Conservation (phyloP, 2,888 invertebrate species). For the Emmelina monodactyla region DNA sequence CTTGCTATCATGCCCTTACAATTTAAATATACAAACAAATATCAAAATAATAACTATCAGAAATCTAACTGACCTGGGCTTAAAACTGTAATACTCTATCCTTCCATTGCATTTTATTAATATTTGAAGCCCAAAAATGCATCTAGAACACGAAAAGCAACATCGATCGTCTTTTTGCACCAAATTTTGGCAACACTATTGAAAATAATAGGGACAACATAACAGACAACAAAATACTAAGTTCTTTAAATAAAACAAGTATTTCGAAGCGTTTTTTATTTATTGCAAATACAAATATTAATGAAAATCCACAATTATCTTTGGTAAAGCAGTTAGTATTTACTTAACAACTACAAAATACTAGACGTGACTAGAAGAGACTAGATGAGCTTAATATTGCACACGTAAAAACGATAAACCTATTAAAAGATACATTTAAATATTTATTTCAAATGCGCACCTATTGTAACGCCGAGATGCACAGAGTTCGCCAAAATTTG, state of each 20-base stretch:
- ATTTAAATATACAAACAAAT: too few relatives aligned
- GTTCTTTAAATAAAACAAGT: constrained; percentile 52
- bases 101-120: constrained; percentile 16
- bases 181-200: constrained; percentile 24
- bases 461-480: constrained; percentile 27
- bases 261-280: constrained; percentile 36
- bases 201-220: constrained; percentile 19
- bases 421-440: constrained; percentile 17
- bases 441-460: constrained; percentile 29
- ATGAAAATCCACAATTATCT: constrained; percentile 19
- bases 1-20: too few relatives aligned
- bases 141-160: constrained; percentile 29
- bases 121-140: constrained; percentile 36
- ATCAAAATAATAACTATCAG: too few relatives aligned
- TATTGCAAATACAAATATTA: constrained; percentile 38
- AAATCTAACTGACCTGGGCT: constrained; percentile 32
- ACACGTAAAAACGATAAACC: constrained; percentile 29
- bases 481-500: constrained; percentile 43
- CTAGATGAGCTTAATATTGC: constrained; percentile 38
- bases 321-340: constrained; percentile 11
- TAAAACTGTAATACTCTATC: constrained; percentile 16
- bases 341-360: too few relatives aligned
- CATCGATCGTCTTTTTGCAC: constrained; percentile 52
- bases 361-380: constrained; percentile 51
- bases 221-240: constrained; percentile 19